phyloP scores from a whole-genome alignment of 1,140 invertebrate genomes.

The Drosophila murphyi region DNA sequence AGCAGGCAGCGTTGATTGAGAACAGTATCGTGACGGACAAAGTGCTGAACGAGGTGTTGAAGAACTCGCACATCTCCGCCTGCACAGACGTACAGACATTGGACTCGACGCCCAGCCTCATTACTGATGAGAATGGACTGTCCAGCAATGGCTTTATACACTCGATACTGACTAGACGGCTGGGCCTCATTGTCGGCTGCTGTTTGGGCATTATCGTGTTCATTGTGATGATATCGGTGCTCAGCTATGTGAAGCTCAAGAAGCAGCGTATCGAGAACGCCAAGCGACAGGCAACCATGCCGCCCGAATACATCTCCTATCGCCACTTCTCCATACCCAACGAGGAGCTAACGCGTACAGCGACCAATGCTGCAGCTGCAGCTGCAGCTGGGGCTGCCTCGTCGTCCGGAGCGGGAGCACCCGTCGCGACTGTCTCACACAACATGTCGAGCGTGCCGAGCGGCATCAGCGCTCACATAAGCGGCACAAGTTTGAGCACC shows the following conservation, averaged over 20 bases:
- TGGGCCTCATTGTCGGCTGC: constrained; percentile 93
- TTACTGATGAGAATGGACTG: constrained; percentile 87
- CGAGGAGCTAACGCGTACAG: constrained; percentile 73
- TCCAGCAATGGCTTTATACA: constrained; percentile 88
- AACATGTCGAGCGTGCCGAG: constrained; percentile 78
- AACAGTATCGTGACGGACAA: constrained; percentile 84
- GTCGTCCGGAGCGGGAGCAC: neutral
- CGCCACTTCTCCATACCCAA: constrained; percentile 88
- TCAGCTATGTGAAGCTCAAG: constrained; percentile 94
- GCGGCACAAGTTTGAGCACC: constrained; percentile 78
- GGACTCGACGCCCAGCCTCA: constrained; percentile 88
- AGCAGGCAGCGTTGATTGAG: constrained; percentile 66
- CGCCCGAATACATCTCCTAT: constrained; percentile 91
- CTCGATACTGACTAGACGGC: constrained; percentile 89
- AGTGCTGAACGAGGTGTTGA: constrained; percentile 87
- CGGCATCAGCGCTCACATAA: constrained; percentile 81
- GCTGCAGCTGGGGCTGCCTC: constrained; percentile 34
- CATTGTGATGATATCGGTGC: constrained; percentile 90
- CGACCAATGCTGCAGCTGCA: constrained; percentile 38
- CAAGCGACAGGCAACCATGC: constrained; percentile 87
- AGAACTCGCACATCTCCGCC: constrained; percentile 90
- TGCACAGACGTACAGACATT: constrained; percentile 91
- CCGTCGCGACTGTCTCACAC: constrained; percentile 27
- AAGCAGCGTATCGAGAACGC: constrained; percentile 89
- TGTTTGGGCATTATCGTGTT: constrained; percentile 94